These are phyloP conservation scores for Heteropelma amictum DNA, from an alignment of 2,888 invertebrate species.

Conservation along the genomic window DNA sequence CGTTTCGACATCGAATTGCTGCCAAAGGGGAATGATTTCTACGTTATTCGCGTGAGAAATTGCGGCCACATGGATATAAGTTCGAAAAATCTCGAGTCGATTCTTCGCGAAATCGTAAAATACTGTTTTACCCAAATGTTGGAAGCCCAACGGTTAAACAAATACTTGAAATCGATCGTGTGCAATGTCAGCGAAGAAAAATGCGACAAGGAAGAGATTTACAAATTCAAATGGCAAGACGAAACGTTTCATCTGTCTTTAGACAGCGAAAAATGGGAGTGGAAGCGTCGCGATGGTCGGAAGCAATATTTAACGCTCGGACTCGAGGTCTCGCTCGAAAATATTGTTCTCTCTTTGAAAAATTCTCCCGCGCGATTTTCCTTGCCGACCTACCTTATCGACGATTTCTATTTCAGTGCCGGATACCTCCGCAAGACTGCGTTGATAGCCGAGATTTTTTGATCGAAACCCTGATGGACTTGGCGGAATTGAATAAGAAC, in stretches of 20 bases:
- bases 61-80: conserved; percentile 17
- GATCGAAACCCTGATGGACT: conserved; percentile 51
- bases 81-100: neutral
- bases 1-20: conserved; percentile 46
- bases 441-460: conserved; percentile 53
- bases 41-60: conserved; percentile 41
- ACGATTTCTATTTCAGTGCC: conserved; percentile 65
- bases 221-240: conserved; percentile 5
- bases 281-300: no score
- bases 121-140: neutral
- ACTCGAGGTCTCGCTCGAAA: no score
- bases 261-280: neutral
- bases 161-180: neutral
- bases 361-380: no score
- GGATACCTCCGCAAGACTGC: conserved; percentile 46
- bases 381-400: no score
- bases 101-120: neutral
- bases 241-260: neutral
- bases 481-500: conserved; percentile 49
- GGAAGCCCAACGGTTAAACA: neutral
- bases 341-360: no score
- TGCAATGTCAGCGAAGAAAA: conserved; percentile 13
- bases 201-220: neutral
- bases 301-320: no score
- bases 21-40: conserved; percentile 15